Conservation (phyloP, 2,113 vertebrate genomes). For the Procavia capensis region DNA sequence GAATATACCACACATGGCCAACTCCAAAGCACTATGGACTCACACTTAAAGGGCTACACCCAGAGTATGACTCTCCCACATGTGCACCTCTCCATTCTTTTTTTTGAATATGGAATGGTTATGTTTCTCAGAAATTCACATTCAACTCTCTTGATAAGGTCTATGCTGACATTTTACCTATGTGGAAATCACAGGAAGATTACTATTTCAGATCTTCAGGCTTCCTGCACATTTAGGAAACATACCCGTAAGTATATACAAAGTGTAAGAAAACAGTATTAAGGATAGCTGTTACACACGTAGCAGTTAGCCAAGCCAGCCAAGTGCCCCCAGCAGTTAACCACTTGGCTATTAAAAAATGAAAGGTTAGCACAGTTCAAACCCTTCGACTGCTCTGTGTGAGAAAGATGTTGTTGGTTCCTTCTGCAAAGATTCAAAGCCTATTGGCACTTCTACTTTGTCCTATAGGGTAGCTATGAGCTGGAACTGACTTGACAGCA, state of each 20-base stretch:
- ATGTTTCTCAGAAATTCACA: neutral
- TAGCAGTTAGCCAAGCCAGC: no score
- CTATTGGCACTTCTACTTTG: no score
- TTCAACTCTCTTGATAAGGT: neutral
- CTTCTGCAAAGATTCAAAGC: no score
- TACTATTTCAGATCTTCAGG: neutral
- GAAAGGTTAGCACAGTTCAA: no score
- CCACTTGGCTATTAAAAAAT: no score
- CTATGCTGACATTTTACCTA: neutral
- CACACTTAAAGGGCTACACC: neutral
- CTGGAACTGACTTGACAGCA: no score
- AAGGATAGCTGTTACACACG: neutral
- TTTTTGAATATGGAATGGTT: neutral
- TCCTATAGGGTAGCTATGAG: no score
- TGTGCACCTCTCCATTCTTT: fast-evolving
- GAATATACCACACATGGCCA: neutral
- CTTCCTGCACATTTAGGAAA: constrained; percentile 15
- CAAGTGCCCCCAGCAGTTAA: no score
- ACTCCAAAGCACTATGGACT: neutral
- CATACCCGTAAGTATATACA: neutral
- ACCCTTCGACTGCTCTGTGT: no score
- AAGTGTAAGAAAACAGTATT: neutral
- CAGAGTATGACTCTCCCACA: neutral
- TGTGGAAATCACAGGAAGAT: neutral
- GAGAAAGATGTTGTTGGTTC: no score